Evolutionary conservation across 1,140 invertebrate species (phyloP).

Genomic region (Micrasema longulum): DNA sequence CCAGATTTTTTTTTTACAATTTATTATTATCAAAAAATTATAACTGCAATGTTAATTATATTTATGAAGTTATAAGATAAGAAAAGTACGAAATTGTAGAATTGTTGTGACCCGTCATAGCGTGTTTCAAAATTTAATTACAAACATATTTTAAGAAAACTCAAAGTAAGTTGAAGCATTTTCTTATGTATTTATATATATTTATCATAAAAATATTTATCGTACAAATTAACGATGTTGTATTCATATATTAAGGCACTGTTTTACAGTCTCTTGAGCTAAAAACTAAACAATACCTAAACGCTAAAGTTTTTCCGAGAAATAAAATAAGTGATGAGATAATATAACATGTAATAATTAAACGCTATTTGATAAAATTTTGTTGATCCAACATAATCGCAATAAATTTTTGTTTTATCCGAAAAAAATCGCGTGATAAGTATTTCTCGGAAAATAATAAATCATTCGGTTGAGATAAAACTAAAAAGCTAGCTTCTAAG

Average conservation of each 20-base stretch:
- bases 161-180: too few relatives aligned
- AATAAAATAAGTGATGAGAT: not conserved
- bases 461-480: slow-evolving; percentile 43
- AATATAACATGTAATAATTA: too few relatives aligned
- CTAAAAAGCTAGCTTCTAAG: slow-evolving; percentile 53
- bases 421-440: not conserved
- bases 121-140: too few relatives aligned
- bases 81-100: too few relatives aligned
- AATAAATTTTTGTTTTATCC: slow-evolving; percentile 3
- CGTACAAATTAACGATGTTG: slow-evolving; percentile 3
- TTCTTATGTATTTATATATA: not conserved
- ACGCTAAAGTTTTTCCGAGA: slow-evolving; percentile 28
- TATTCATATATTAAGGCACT: slow-evolving; percentile 35
- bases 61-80: too few relatives aligned
- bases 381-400: slow-evolving; percentile 32
- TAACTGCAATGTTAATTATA: too few relatives aligned
- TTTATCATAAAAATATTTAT: too few relatives aligned
- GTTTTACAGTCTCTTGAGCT: slow-evolving; percentile 35
- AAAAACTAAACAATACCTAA: slow-evolving; percentile 9
- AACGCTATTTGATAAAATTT: too few relatives aligned
- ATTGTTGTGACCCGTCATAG: too few relatives aligned
- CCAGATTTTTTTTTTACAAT: too few relatives aligned
- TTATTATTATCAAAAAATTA: too few relatives aligned
- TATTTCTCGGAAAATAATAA: slow-evolving; percentile 38
- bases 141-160: too few relatives aligned